Base-by-base conservation (phyloP, 2,888 invertebrate genomes). In the Phyllotreta striolata region DNA sequence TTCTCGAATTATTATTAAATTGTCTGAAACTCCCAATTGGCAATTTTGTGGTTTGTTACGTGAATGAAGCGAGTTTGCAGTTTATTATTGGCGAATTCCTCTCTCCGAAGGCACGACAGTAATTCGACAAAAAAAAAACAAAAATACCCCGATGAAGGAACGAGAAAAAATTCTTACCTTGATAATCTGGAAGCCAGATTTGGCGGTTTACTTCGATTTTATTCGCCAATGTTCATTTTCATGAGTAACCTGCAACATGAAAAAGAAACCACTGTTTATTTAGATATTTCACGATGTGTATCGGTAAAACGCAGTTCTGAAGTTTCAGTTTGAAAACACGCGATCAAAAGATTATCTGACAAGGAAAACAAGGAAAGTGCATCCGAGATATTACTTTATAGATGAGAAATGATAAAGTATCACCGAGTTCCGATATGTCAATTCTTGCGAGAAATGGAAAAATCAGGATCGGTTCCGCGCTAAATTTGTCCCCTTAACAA, bases 141-240 rank as follows among this genome's bases (percentile, higher is more conserved):
- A 10, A 41, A 41, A 41, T 44, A 10, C 7, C 12, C 44, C 14
- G 14, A 44, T 9, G 44, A 44, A 12, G 7, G 2, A 44, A 44
- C 6, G 44, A 9, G 14, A 44, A 44, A 44, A 12, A 37, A 52
- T 14, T 43, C 62, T 59, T 64, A 72, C 72, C 72, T 70, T 62
- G 67, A 72, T 64, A 71, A 64, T 66, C 57, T 70, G 66, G 72
- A 70, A 72, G 66, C 72, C 72, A 72, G 71, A 69, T 71, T 72
- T 72, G 55, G 63, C 37, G 62, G 13, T 38, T 63, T 24, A 4
- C 34, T 14, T 37, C 40, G n/a, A 9, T 34, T 62, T 55, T n/a
- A 62, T 37, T 51, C 41, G 8, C 12, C 49, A 34, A 62, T 49
- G 39, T 51, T 56, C 62, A 62, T 62, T 13, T 24, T 40, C 13